Percentiles rank a stretch among this genome's conserved stretches.
These are phyloP conservation scores for Acronicta psi DNA, from an alignment of 2,888 invertebrate genomes.

Conservation along the genomic window DNA sequence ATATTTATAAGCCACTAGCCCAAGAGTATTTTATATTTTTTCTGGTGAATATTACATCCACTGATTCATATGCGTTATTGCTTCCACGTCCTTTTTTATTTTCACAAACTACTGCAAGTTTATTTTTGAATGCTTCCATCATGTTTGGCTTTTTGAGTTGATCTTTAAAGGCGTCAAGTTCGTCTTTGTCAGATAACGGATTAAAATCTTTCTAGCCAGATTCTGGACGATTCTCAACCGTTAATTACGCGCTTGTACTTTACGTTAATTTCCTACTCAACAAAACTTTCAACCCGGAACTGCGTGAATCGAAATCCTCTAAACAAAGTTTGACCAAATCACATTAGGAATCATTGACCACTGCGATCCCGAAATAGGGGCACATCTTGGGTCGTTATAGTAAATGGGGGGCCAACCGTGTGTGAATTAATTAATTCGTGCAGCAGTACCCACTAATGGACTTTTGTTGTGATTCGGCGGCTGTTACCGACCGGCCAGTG, in stretches of 20 bases:
- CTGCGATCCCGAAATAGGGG: slow-evolving; percentile 42
- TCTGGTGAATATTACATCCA: too few relatives aligned
- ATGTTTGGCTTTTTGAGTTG: too few relatives aligned
- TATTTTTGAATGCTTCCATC: too few relatives aligned
- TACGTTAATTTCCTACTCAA: neutral
- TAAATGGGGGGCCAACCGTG: slow-evolving; percentile 60
- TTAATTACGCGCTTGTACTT: neutral
- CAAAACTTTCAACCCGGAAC: neutral
- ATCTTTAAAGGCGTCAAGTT: too few relatives aligned
- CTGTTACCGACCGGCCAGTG: slow-evolving; percentile 49
- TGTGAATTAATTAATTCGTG: slow-evolving; percentile 76
- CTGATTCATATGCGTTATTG: too few relatives aligned
- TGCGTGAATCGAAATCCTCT: slow-evolving; percentile 2
- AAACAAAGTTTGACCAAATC: slow-evolving; percentile 44
- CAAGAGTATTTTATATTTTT: too few relatives aligned
- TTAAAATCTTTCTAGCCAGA: too few relatives aligned
- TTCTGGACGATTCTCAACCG: too few relatives aligned
- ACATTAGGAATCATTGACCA: slow-evolving; percentile 55
- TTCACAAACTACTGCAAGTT: too few relatives aligned
- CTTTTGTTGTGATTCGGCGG: slow-evolving; percentile 73
- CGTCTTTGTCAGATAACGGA: too few relatives aligned
- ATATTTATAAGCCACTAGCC: too few relatives aligned
- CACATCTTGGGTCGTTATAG: slow-evolving; percentile 47
- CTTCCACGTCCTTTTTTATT: too few relatives aligned
- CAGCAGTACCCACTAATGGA: slow-evolving; percentile 68